Evolutionary conservation across 2,888 invertebrate species (phyloP).

Genomic region (Syrista parreyssii): DNA sequence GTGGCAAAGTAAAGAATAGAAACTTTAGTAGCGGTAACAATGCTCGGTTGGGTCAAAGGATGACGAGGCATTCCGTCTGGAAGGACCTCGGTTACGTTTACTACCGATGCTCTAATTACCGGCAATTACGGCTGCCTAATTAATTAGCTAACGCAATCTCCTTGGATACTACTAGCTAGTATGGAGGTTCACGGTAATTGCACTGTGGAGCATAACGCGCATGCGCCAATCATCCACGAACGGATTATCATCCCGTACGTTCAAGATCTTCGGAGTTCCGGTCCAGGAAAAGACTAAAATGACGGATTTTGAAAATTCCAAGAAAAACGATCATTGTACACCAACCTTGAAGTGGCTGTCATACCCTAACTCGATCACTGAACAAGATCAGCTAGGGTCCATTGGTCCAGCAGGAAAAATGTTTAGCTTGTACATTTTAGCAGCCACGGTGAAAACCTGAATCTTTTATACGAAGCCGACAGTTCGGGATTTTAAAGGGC

Average conservation of each 20-base stretch:
- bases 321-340: not conserved
- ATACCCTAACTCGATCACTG: not conserved
- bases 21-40: not conserved
- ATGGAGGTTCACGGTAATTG: conserved; percentile 38
- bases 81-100: conserved; percentile 1
- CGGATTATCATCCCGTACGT: not conserved
- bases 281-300: not conserved
- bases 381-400: not conserved
- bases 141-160: conserved; percentile 59
- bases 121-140: conserved; percentile 60
- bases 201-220: not conserved
- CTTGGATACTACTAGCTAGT: conserved; percentile 40
- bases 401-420: not conserved
- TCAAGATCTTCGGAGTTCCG: not conserved
- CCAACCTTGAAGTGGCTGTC: not conserved
- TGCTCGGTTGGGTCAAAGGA: not conserved
- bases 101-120: conserved; percentile 56
- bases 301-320: not conserved
- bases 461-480: not conserved
- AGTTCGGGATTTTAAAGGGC: not conserved
- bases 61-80: not conserved
- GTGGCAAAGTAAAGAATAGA: not conserved
- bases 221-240: not conserved
- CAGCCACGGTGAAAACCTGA: not conserved
- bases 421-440: not conserved